These are phyloP conservation scores for Cheumatopsyche charites DNA, from an alignment of 1,140 invertebrate species.

Conservation along the genomic window DNA sequence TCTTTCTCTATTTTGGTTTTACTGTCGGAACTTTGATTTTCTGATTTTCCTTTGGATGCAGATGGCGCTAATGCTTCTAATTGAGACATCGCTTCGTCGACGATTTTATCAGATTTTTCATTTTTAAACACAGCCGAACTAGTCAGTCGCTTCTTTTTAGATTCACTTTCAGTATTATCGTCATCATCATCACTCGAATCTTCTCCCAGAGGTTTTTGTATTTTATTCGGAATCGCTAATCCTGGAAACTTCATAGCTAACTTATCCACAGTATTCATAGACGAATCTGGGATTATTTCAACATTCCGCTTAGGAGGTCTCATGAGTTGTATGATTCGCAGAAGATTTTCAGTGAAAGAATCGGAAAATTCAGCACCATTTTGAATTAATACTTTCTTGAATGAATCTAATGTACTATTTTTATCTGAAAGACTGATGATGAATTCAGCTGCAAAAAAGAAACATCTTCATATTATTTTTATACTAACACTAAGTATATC, in stretches of 20 bases:
- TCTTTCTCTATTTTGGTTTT: slow-evolving; percentile 6
- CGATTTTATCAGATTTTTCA: slow-evolving; percentile 63
- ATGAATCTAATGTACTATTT: slow-evolving; percentile 83
- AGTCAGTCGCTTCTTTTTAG: slow-evolving; percentile 54
- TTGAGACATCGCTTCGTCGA: slow-evolving; percentile 86
- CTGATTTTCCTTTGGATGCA: slow-evolving; percentile 41
- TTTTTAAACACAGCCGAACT: slow-evolving; percentile 58
- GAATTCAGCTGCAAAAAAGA: slow-evolving; percentile 83
- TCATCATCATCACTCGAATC: slow-evolving; percentile 55
- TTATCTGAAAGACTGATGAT: slow-evolving; percentile 93
- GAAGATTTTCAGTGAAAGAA: slow-evolving; percentile 89
- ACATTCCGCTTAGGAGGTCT: slow-evolving; percentile 64
- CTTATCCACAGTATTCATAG: slow-evolving; percentile 59
- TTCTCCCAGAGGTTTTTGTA: slow-evolving; percentile 56
- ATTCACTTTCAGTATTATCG: slow-evolving; percentile 52
- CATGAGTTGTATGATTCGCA: slow-evolving; percentile 95
- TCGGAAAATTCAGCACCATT: slow-evolving; percentile 96
- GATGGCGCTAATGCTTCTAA: slow-evolving; percentile 86
- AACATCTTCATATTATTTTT: background rate
- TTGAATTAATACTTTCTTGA: slow-evolving; percentile 85
- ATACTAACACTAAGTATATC: slow-evolving; percentile 6
- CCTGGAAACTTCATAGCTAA: slow-evolving; percentile 86
- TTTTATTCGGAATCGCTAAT: slow-evolving; percentile 88
- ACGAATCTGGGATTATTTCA: slow-evolving; percentile 44
- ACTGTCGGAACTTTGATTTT: slow-evolving; percentile 36